Percentiles rank a stretch among this genome's conserved stretches.
Evolutionary conservation across 2,888 invertebrate genomes (phyloP).

Genomic region (Eristalis tenax): DNA sequence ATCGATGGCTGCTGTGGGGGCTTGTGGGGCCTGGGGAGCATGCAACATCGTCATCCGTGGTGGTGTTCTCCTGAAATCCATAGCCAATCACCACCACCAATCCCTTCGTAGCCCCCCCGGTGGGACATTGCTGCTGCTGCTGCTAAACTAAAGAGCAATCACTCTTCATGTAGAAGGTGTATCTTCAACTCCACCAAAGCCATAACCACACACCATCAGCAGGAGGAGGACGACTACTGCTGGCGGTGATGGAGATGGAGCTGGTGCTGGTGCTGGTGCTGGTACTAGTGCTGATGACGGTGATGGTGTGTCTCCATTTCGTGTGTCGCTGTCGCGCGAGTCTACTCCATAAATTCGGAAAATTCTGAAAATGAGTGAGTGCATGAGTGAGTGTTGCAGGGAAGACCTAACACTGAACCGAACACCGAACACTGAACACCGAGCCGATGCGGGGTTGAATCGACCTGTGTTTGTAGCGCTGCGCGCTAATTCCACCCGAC

Average conservation of each 20-base stretch:
- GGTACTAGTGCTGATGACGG: conserved; percentile 3
- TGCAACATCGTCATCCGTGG: background rate
- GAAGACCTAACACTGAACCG: background rate
- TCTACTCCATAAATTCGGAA: conserved; percentile 62
- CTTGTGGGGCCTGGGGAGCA: background rate
- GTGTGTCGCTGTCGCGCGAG: conserved; percentile 63
- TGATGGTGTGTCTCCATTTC: conserved; percentile 45
- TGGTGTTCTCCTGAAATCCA: conserved; percentile 29
- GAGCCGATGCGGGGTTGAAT: conserved; percentile 8
- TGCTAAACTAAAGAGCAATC: background rate
- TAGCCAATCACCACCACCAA: conserved; percentile 2
- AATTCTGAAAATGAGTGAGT: conserved; percentile 68
- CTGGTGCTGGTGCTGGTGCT: background rate
- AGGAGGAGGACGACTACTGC: background rate
- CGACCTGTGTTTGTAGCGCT: conserved; percentile 23
- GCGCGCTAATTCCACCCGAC: conserved; percentile 68
- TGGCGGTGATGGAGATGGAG: background rate
- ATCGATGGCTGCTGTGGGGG: background rate
- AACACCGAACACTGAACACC: background rate
- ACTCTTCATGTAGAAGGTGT: conserved; percentile 1
- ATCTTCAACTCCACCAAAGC: background rate
- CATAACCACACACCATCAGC: background rate
- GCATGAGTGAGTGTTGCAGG: conserved; percentile 18
- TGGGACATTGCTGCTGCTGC: background rate
- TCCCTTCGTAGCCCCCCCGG: background rate